These are phyloP conservation scores for Taeniopygia guttata DNA, from an alignment of 2,797 vertebrate genomes.

Conservation along the genomic window DNA sequence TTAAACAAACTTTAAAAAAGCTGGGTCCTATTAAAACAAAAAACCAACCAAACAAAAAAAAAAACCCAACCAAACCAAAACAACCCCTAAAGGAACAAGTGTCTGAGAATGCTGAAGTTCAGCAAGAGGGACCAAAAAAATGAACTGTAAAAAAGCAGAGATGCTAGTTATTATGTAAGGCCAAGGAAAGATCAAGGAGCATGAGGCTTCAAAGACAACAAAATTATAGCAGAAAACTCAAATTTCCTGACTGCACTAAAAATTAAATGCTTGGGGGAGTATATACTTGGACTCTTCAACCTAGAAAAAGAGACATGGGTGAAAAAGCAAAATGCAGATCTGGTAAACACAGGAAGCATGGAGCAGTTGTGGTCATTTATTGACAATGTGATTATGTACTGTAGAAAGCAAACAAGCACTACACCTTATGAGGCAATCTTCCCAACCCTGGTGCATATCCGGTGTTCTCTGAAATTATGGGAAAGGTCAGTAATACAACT, in stretches of 20 bases:
- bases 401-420: background rate
- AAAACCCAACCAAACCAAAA: fast-evolving
- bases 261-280: background rate
- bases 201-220: background rate
- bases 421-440: background rate
- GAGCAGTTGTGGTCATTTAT: background rate
- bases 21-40: background rate
- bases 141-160: background rate
- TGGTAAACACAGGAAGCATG: background rate
- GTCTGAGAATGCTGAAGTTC: background rate
- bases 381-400: background rate
- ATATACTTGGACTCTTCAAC: background rate
- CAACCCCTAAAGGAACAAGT: background rate
- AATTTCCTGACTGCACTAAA: background rate
- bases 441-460: background rate
- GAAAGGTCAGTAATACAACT: background rate
- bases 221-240: background rate
- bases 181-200: background rate
- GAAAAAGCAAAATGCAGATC: background rate
- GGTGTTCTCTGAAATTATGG: background rate
- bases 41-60: background rate
- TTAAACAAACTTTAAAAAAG: background rate
- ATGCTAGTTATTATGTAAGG: background rate
- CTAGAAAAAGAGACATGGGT: background rate
- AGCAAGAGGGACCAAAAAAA: background rate